A percentile compares a stretch with the other conserved stretches of the same genome.
These are phyloP conservation scores for Drosophila gaucha DNA, from an alignment of 2,888 invertebrate genomes.

Conservation along the genomic window DNA sequence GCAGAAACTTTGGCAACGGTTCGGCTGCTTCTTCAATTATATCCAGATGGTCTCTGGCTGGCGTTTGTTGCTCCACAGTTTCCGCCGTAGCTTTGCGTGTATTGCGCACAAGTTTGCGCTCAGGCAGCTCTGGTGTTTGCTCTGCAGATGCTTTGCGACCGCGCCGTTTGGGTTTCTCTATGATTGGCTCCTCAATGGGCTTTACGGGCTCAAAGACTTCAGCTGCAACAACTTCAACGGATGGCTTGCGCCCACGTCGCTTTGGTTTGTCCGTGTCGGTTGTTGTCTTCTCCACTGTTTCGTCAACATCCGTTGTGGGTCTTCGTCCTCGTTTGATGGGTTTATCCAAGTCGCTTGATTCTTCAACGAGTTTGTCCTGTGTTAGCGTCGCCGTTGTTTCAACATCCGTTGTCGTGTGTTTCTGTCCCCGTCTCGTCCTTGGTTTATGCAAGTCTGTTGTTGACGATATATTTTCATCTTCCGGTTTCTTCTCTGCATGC, in stretches of 20 bases:
- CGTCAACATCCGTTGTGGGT: neutral
- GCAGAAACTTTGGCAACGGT: conserved; percentile 13
- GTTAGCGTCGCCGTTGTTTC: neutral
- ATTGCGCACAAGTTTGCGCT: conserved; percentile 23
- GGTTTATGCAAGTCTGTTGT: neutral
- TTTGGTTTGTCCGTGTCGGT: conserved; percentile 20
- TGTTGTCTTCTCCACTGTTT: neutral
- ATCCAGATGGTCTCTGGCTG: conserved; percentile 1
- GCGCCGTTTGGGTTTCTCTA: conserved; percentile 28
- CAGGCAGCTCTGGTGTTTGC: neutral
- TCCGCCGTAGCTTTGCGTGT: conserved; percentile 50
- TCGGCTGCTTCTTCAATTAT: conserved; percentile 25
- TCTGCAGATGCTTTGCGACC: conserved; percentile 39
- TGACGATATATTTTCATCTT: neutral
- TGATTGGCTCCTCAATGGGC: neutral
- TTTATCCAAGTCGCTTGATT: neutral
- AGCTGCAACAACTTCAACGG: conserved; percentile 20
- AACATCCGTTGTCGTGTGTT: neutral
- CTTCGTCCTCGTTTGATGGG: conserved; percentile 12
- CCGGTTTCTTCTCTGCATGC: neutral
- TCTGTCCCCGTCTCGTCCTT: conserved; percentile 1
- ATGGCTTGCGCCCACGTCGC: conserved; percentile 29
- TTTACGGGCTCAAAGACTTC: neutral
- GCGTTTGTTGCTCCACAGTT: conserved; percentile 1
- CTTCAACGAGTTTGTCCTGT: neutral